phyloP scores from a whole-genome alignment of 2,888 invertebrate species.

The Trachelus troglodyta region DNA sequence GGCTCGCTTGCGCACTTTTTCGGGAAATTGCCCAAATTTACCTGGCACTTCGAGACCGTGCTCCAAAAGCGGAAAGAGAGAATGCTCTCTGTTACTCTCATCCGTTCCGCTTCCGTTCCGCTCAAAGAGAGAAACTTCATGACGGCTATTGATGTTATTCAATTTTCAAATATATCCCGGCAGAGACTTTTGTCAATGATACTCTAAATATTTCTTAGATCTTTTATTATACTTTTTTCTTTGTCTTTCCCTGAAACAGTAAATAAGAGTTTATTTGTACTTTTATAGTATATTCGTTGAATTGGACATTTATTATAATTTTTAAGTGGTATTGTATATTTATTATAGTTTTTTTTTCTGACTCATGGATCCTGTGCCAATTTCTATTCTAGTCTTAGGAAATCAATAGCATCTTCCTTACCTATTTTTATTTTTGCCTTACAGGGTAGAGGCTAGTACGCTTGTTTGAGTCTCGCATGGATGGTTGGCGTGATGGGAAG shows the following conservation, averaged over 20 bases:
- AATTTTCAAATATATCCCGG: neutral
- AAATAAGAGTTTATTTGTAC: neutral
- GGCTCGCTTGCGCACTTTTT: constrained; percentile 46
- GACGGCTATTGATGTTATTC: constrained; percentile 9
- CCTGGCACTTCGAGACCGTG: constrained; percentile 29
- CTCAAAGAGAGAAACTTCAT: constrained; percentile 17
- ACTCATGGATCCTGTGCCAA: neutral
- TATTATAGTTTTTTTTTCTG: neutral
- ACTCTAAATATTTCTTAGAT: neutral
- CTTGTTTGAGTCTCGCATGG: neutral
- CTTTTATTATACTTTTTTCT: neutral
- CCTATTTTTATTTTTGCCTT: neutral
- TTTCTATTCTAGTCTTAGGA: neutral
- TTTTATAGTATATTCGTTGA: neutral
- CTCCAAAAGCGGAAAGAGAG: constrained; percentile 9
- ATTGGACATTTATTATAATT: neutral
- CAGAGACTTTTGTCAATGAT: neutral
- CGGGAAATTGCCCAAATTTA: constrained; percentile 31
- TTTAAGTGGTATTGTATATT: no score
- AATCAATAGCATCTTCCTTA: neutral
- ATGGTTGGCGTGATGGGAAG: constrained; percentile 53
- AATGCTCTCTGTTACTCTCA: constrained; percentile 23
- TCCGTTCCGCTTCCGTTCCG: constrained; percentile 46
- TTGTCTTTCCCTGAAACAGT: neutral
- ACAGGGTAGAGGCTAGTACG: neutral